Evolutionary conservation across 2,113 vertebrate species (phyloP), one percentile per base, ranked within the genome.

Genomic region (Promerops cafer): DNA sequence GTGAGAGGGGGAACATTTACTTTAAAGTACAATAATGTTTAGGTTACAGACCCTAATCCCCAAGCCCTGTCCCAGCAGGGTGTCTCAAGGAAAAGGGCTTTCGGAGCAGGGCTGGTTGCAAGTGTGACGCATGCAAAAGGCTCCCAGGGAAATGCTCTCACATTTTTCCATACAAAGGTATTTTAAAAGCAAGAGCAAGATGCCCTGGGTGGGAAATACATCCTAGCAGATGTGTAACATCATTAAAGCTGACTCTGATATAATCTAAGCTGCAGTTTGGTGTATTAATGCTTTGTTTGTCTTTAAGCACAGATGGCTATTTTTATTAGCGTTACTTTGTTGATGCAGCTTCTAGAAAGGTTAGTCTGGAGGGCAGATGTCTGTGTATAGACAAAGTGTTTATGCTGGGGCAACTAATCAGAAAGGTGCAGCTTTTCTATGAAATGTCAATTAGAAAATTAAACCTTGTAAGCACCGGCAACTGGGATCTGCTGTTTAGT

Each of bases 281-380:
- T 97, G 82, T 98, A 98, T 98, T 98, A 98, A 98, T 97, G 97
- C 96, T 98, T 97, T 98, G 97, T 98, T 98, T 98, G 97, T 98
- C 97, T 98, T 98, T 96, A 97, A 98, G 97, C 97, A 97, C 97
- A 98, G 98, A 98, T 98, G 98, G 98, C 97, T 98, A 98, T 98
- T 98, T 98, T 98, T 98, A 98, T 98, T 98, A 98, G 97, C 97
- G 97, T 98, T 96, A 96, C 97, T 98, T 96, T 97, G 97, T 97
- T 97, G 98, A 97, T 97, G 96, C 97, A 96, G 97, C 91, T 97
- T 97, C 94, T 94, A 95, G 93, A 97, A 98, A 97, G 97, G 96
- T 98, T 97, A 98, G 97, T 96, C 96, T 56, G 5, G 89, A 96
- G 97, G 97, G 94, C 96, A 98, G 97, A 98, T 98, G 97, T 97